A percentile compares a stretch with the other conserved stretches of the same genome.
Conservation (phyloP, 1,140 invertebrate species). For the Drosophila orena region DNA sequence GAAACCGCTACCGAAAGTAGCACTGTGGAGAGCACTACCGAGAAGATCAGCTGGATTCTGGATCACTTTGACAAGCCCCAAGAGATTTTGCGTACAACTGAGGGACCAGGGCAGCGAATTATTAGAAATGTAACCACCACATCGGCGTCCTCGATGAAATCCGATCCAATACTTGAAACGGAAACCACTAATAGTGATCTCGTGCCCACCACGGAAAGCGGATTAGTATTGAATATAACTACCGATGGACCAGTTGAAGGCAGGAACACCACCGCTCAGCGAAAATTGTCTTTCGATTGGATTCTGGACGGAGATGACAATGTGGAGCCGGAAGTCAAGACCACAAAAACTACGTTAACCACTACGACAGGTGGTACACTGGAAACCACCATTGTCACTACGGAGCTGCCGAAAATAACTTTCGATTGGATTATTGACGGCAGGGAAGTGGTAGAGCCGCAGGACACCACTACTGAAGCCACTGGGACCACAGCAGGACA, state of each 20-base stretch:
- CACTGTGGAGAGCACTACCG: constrained; percentile 29
- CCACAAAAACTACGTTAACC: background rate
- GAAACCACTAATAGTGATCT: background rate
- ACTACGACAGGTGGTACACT: background rate
- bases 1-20: constrained; percentile 2
- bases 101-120: constrained; percentile 8
- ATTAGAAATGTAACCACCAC: constrained; percentile 9
- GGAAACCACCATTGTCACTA: background rate
- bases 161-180: background rate
- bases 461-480: constrained; percentile 10
- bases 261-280: constrained; percentile 3
- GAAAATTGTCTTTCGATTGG: constrained; percentile 46
- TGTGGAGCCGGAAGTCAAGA: constrained; percentile 3
- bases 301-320: constrained; percentile 47
- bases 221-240: background rate
- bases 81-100: constrained; percentile 61
- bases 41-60: constrained; percentile 59
- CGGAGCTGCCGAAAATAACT: background rate
- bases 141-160: background rate
- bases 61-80: constrained; percentile 67
- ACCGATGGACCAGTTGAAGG: constrained; percentile 2
- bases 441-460: background rate
- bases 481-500: constrained; percentile 2
- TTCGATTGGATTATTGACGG: constrained; percentile 13
- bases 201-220: background rate